Conservation (phyloP, 2,797 vertebrate species). For the Liasis olivaceus region DNA sequence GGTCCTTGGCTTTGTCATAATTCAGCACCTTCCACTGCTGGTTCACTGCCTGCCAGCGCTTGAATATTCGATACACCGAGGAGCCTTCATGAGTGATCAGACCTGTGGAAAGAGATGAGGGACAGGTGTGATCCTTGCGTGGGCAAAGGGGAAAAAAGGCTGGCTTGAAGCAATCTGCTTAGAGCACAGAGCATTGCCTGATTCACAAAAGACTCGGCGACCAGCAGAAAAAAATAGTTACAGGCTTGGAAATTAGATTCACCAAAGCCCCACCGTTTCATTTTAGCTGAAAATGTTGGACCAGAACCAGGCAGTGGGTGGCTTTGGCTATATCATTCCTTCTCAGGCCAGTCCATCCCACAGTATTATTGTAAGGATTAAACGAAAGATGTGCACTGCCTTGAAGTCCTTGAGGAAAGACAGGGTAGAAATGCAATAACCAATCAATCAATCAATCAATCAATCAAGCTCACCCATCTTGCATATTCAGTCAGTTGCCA, state of each 20-base stretch:
- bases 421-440: background rate
- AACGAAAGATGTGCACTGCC: background rate
- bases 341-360: background rate
- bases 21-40: constrained; percentile 96
- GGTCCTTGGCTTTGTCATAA: constrained; percentile 92
- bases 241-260: background rate
- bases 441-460: background rate
- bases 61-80: constrained; percentile 92
- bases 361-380: background rate
- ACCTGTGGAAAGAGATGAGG: constrained; percentile 68
- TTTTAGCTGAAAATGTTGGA: background rate
- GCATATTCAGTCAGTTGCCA: background rate
- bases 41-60: constrained; percentile 94
- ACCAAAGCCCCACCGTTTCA: background rate
- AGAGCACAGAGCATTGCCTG: background rate
- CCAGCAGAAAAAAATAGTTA: background rate
- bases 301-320: background rate
- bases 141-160: background rate
- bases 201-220: background rate
- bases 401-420: background rate
- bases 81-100: constrained; percentile 94
- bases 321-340: background rate
- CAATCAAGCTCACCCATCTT: background rate
- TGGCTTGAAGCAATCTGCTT: background rate
- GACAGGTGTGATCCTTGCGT: background rate